These are phyloP conservation scores for Apostichopus leukothele DNA, from an alignment of 53 echinoderm and acorn worm species.

Conservation along the genomic window DNA sequence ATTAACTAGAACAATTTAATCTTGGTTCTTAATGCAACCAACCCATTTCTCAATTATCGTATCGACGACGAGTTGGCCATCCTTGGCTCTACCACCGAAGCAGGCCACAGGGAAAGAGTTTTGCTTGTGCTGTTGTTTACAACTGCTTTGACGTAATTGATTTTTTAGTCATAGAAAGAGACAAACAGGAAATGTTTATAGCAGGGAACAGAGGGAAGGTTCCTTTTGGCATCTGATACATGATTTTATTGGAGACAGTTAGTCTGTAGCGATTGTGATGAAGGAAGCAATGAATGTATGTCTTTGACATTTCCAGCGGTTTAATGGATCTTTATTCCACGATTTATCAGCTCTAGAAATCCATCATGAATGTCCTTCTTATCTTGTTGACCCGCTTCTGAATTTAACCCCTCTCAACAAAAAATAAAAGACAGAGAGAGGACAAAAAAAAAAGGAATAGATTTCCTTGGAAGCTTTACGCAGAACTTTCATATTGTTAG, in stretches of 20 bases:
- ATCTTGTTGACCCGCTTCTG: not conserved
- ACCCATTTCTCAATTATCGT: too few species aligned
- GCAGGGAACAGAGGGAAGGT: conserved; percentile 23
- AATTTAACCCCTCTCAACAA: not conserved
- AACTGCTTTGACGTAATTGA: not conserved
- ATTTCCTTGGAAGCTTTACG: not conserved
- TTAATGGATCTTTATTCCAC: not conserved
- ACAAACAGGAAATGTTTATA: conserved; percentile 40
- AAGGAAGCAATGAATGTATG: conserved; percentile 43
- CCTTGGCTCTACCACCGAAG: too few species aligned
- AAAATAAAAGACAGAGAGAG: too few species aligned
- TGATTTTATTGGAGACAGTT: conserved; percentile 14
- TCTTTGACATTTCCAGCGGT: conserved; percentile 26
- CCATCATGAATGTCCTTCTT: not conserved
- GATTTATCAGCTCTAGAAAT: not conserved
- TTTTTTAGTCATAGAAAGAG: conserved; percentile 3
- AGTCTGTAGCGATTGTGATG: conserved; percentile 17
- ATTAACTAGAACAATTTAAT: too few species aligned
- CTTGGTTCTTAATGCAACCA: too few species aligned
- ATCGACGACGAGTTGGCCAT: too few species aligned
- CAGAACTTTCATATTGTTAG: too few species aligned
- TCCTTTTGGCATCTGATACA: conserved; percentile 27
- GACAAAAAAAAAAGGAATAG: not conserved
- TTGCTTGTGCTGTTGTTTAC: not conserved
- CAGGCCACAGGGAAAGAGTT: not conserved